Base-by-base conservation (phyloP, 2,113 vertebrate species). In the Arvicanthis niloticus region DNA sequence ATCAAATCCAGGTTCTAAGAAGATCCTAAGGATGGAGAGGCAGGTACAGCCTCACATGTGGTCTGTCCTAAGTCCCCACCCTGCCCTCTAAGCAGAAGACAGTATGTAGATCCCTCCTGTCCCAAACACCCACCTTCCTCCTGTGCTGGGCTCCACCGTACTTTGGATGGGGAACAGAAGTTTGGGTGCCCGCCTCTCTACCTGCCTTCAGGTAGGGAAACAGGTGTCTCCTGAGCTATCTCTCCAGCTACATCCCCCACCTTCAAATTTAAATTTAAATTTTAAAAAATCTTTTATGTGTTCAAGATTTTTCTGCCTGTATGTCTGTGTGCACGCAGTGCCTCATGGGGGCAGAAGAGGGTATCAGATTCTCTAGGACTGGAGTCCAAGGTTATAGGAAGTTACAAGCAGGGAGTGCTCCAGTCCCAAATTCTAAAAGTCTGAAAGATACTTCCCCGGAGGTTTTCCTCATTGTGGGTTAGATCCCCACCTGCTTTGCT, bases 11-110 rank as follows among this genome's bases (percentile, higher is more conserved):
- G 4, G 58, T 4, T 42, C 24, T 62, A 17, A 40, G 40, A 65
- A 45, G 67, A 68, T 93, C 80, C 67, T 62, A 21, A 91, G 67
- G 70, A 89, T n/a, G 19, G 89, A 96, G 68, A 72, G 85, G 19
- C 75, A 93, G 87, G 58, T 60, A 26, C 51, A 56, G 58, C 29
- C 53, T 11, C 85, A 84, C 89, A 70, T 5, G 42, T 5, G 67
- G 78, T 72, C 86, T 82, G 51, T 51, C 45, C 80, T 48, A 60
- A 42, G 7, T 42, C 19, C 58, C 73, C 53, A 65, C 78, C 42
- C 82, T 58, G 65, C 7, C 73, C 40, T 84, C 76, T 78, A 70
- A 65, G 51, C 51, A 62, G 51, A 29, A 81, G 40, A 37, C 34
- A 12, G 58, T 34, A 48, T 34, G 37, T 81, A 70, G 76, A 85